Evolutionary conservation across 2,888 invertebrate genomes (phyloP), one percentile per base, ranked within the genome.

Genomic region (Euphydryas editha): DNA sequence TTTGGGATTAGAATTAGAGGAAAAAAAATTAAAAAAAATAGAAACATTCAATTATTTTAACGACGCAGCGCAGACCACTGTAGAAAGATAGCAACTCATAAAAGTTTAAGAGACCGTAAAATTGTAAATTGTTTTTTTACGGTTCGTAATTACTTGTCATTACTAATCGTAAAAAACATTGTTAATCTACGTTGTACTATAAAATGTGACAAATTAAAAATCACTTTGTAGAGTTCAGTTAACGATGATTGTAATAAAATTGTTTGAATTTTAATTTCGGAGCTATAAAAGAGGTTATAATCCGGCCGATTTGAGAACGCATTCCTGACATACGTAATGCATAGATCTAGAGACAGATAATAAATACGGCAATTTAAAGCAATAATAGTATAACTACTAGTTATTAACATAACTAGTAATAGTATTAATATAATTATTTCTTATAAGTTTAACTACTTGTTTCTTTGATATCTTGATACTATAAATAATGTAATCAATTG

Each of bases 61-160:
- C 70, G 61, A 62, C 56, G 11, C 18, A 51, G 59, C 37, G 62
- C 62, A 59, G 59, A 65, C 68, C 68, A 56, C 65, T 59, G 62
- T 57, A 62, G 47, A 58, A 59, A 67, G 61, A 70, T 65, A 65
- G 62, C 61, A 65, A 57, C 57, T 60, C 65, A 51, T 70, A 67
- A 70, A 65, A 67, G 59, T 70, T 70, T 68, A 68, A 70, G 65
- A 49, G 68, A 58, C 59, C 65, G 68, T 68, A 70, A 70, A 70
- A 57, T 65, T 46, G 60, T 60, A 60, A 70, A 62, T 70, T 68
- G 62, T 70, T 72, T 72, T 70, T 68, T 70, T 70, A 72, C 64
- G 65, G 54, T 62, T 58, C 59, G 68, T 72, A 72, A 73, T 72
- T 71, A 72, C 73, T 71, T 69, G 69, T 72, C 72, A 73, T 72